A percentile compares a stretch with the other conserved stretches of the same genome.
Evolutionary conservation across 1,140 invertebrate genomes (phyloP).

Genomic region (Panulirus ornatus): DNA sequence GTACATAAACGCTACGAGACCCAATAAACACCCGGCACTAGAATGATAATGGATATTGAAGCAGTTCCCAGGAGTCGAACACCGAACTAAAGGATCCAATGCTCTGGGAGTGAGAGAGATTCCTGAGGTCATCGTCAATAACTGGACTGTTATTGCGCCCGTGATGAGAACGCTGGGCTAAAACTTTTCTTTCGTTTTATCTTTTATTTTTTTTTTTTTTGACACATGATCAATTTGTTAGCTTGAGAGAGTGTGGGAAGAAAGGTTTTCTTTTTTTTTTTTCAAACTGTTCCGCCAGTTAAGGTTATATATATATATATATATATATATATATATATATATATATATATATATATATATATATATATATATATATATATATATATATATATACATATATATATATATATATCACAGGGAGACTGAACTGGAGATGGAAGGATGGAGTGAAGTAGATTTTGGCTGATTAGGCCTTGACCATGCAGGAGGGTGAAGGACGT

Average conservation of each 20-base stretch:
- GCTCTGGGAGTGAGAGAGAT: background rate
- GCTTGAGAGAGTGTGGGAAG: background rate
- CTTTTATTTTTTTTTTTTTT: no score
- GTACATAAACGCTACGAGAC: no score
- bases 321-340: constrained; percentile 34
- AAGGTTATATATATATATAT: background rate
- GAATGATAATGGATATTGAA: no score
- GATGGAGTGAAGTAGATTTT: no score
- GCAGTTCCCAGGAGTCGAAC: no score
- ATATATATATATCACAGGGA: no score
- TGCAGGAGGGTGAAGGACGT: no score
- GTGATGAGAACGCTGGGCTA: background rate
- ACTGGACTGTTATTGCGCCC: background rate
- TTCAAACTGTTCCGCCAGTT: background rate
- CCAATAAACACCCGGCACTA: no score
- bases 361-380: background rate
- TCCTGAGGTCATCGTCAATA: background rate
- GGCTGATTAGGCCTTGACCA: background rate
- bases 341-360: constrained; percentile 19
- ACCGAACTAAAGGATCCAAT: no score
- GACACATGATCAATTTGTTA: no score
- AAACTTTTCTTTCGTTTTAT: background rate
- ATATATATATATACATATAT: constrained; percentile 29
- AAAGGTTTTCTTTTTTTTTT: no score
- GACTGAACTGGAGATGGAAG: no score